Evolutionary conservation across 2,888 invertebrate genomes (phyloP).

Genomic region (Drosophila colorata): DNA sequence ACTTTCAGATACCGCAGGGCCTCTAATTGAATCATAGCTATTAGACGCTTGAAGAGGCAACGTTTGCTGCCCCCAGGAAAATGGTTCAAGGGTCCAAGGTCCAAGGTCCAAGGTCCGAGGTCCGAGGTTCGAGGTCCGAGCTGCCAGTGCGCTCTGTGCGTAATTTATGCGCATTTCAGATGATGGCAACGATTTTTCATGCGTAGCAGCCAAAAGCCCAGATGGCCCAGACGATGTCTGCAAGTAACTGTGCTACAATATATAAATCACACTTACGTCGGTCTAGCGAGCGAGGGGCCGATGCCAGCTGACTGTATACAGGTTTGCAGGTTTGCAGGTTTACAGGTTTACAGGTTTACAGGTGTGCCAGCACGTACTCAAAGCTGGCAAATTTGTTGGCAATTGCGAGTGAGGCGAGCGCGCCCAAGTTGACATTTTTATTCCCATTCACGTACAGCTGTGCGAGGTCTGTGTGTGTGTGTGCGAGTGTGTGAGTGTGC

Average conservation of each 20-base stretch:
- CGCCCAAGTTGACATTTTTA: constrained; percentile 26
- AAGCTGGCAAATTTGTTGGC: constrained; percentile 49
- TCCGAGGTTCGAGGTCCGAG: not conserved
- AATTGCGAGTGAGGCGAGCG: constrained; percentile 49
- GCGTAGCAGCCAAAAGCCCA: constrained; percentile 17
- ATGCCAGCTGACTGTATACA: constrained; percentile 9
- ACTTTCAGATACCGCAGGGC: constrained; percentile 5
- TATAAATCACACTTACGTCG: constrained; percentile 45
- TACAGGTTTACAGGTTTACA: too few species aligned
- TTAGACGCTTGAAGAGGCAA: constrained; percentile 38
- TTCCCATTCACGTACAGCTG: constrained; percentile 35
- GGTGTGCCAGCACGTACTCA: constrained; percentile 46
- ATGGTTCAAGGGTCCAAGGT: not conserved
- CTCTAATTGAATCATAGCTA: constrained; percentile 60
- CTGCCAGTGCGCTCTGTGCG: constrained; percentile 12
- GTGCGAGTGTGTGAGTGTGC: constrained; percentile 6
- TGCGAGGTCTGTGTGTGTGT: constrained; percentile 2
- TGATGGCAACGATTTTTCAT: constrained; percentile 53
- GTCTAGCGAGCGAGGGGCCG: too few species aligned
- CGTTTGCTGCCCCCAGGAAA: not conserved
- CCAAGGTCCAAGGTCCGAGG: not conserved
- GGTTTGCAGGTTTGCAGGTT: too few species aligned
- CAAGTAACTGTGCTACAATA: constrained; percentile 31
- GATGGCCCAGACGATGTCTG: constrained; percentile 17
- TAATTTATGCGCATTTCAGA: constrained; percentile 77